Conservation (phyloP, 2,797 vertebrate genomes). For the Sebastes vulpes region DNA sequence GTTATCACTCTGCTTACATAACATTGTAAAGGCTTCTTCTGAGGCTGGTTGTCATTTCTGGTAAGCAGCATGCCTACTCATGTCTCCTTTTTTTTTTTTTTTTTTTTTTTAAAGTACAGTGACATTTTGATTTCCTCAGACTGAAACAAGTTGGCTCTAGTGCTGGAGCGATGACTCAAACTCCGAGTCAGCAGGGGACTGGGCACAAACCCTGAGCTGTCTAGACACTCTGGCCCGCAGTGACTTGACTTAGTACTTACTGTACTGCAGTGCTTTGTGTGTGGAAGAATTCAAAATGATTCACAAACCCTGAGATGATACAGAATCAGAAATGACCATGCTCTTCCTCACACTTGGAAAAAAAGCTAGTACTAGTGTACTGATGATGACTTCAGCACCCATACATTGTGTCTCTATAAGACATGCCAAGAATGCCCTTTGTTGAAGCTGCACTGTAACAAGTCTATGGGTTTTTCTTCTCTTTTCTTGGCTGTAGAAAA, state of each 20-base stretch:
- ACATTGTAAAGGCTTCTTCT: not conserved
- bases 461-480: not conserved
- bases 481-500: not conserved
- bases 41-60: not conserved
- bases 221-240: constrained; percentile 51
- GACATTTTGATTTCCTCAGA: constrained; percentile 44
- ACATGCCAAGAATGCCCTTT: not conserved
- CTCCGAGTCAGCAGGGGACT: constrained; percentile 37
- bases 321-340: not conserved
- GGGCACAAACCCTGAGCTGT: constrained; percentile 44
- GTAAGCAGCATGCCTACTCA: constrained; percentile 40
- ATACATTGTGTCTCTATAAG: not conserved
- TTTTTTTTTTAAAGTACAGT: not conserved
- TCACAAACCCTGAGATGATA: not conserved
- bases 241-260: constrained; percentile 15
- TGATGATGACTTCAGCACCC: not conserved
- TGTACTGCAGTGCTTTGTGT: not conserved
- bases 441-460: not conserved
- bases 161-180: constrained; percentile 59
- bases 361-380: not conserved
- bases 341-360: not conserved
- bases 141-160: constrained; percentile 58
- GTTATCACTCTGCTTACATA: not conserved
- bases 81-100: constrained; percentile 11
- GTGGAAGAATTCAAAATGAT: not conserved